Base-by-base conservation (phyloP, 2,113 vertebrate genomes). In the Actenoides hombroni region DNA sequence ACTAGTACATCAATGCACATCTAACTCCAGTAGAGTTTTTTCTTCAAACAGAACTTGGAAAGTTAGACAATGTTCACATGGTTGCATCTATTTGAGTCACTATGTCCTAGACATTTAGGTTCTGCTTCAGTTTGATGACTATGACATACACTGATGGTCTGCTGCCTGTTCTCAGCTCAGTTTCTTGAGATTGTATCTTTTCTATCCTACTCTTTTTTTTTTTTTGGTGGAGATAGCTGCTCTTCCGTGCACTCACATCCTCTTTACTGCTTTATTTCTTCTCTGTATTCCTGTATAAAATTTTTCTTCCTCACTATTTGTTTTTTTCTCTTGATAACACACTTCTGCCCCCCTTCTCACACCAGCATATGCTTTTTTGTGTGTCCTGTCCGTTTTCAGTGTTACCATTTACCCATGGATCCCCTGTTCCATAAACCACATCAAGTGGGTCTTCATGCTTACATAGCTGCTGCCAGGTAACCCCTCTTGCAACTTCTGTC, bases 381-480 rank as follows among this genome's bases (percentile, higher is more conserved):
- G 0, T 17, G 15, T 75, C 29, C 29, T 49, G 29, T 70, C 46
- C 20, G 6, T 21, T 39, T 57, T 49, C 48, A 51, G 18, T 64
- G 33, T 42, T 56, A 17, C 13, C 3, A 3, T 20, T 73, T 81
- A 29, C 15, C 29, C 2, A 1, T 0, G 0, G 17, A 16, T 2
- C 4, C 25, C 81, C 17, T 74, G 39, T 48, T 77, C n/a, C 26
- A 24, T 39, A 57, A 80, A 0, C 21, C 49, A 60, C 35, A 33
- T 59, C 48, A 64, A 13, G 11, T 40, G 44, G 44, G 14, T 2
- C 13, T 73, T 83, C 29, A 24, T 26, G 24, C 14, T 40, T 51
- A 68, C 71, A 54, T 6, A 92, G 12, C 5, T 83, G 48, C 11
- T 86, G 15, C 25, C 64, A 87, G 8, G 12, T 40, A 85, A 61